Base-by-base conservation (phyloP, 2,113 vertebrate species). In the Colius striatus region DNA sequence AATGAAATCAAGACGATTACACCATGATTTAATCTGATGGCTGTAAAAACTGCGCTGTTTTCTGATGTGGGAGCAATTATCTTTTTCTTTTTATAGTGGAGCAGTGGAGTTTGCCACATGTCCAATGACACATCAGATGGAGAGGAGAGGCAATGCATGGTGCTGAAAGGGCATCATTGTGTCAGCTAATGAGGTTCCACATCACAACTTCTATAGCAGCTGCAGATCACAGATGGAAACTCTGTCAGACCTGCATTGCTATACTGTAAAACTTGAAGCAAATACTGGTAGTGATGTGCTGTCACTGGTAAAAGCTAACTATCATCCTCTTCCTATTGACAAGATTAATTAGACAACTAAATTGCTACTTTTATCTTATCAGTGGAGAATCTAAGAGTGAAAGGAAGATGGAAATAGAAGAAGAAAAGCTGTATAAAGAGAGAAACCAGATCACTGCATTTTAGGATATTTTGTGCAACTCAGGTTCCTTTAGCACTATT, bases 101-200 rank as follows among this genome's bases (percentile, higher is more conserved):
- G 38, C 1, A 2, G 1, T 50, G 43, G 32, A 57, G 21, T 41
- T 71, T 54, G 53, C n/a, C 55, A 51, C n/a, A 15, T 10, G 47
- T 34, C 51, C 2, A 1, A 5, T 43, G 25, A 27, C 34, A n/a
- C 1, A 0, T 27, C 34, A 32, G 73, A 22, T 0, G 3, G 45
- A 41, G n/a, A 82, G 72, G 23, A 74, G 19, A 45, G 29, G 48
- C 38, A 50, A 38, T 0, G 17, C 15, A 21, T 25, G 48, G 60
- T 1, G 2, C 50, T 50, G 50, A 26, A 48, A 74, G 30, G 50
- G 30, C 30, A 70, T 11, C 10, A 1, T 54, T 11, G 19, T 34
- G 61, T 14, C 67, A 66, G 26, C n/a, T 68, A 27, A 78, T 5
- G 41, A 71, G 51, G 34, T 23, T 20, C 30, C 15, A 23, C 2